Evolutionary conservation across 1,140 invertebrate species (phyloP).

Genomic region (Lineus longissimus): DNA sequence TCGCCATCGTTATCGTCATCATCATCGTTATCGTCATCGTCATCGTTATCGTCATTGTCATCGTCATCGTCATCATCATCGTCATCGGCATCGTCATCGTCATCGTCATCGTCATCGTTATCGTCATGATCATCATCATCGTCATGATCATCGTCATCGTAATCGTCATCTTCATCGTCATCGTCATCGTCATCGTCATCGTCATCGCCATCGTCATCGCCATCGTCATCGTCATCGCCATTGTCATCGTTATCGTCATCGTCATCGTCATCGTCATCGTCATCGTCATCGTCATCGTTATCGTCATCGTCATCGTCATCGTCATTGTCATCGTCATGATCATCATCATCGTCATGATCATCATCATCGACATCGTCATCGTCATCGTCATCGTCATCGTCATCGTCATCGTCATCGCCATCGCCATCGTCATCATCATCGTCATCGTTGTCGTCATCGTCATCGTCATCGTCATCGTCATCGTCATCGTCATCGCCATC

Average conservation of each 20-base stretch:
- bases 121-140: too few species aligned
- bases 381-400: not conserved
- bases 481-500: not conserved
- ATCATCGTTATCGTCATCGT: conserved; percentile 5
- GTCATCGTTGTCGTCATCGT: not conserved
- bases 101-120: too few species aligned
- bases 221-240: conserved; percentile 6
- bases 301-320: not conserved
- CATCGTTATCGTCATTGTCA: not conserved
- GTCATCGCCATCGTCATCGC: conserved; percentile 14
- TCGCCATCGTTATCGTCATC: conserved; percentile 26
- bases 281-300: not conserved
- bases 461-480: not conserved
- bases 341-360: too few species aligned
- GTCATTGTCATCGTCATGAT: too few species aligned
- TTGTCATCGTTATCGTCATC: conserved; percentile 2
- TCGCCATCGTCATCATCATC: conserved; percentile 2
- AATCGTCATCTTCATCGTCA: conserved; percentile 15
- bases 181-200: conserved; percentile 14
- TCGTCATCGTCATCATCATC: not conserved
- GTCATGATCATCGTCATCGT: too few species aligned
- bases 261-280: not conserved
- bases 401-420: not conserved
- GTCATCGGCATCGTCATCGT: too few species aligned
- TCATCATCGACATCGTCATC: conserved; percentile 2